These are phyloP conservation scores for Pammene fasciana DNA, from an alignment of 2,888 invertebrate species.

Conservation along the genomic window DNA sequence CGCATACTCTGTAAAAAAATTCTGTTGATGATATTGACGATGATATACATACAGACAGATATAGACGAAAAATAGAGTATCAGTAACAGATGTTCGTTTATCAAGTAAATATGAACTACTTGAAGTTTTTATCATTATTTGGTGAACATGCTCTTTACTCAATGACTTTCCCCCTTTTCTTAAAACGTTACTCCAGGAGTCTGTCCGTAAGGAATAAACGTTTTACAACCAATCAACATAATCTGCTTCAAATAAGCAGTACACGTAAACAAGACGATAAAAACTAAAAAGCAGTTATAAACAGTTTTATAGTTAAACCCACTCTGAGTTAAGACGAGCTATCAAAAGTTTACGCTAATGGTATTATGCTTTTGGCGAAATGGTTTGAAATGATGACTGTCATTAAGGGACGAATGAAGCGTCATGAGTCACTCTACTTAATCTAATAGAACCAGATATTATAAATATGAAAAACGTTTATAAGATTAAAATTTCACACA, in stretches of 20 bases:
- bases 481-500: too few relatives aligned
- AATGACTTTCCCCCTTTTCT: too few relatives aligned
- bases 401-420: slow-evolving; percentile 25
- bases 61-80: too few relatives aligned
- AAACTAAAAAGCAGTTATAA: slow-evolving; percentile 47
- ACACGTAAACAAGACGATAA: slow-evolving; percentile 42
- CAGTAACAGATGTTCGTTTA: too few relatives aligned
- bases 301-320: slow-evolving; percentile 46
- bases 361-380: slow-evolving; percentile 41
- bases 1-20: too few relatives aligned
- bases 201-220: slow-evolving; percentile 25
- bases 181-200: slow-evolving; percentile 1
- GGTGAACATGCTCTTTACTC: too few relatives aligned
- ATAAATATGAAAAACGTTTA: too few relatives aligned
- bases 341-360: slow-evolving; percentile 51
- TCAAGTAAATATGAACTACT: too few relatives aligned
- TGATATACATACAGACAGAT: too few relatives aligned
- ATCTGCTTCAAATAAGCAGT: slow-evolving; percentile 37
- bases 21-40: too few relatives aligned
- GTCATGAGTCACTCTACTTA: slow-evolving; percentile 27
- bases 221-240: slow-evolving; percentile 40
- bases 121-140: too few relatives aligned
- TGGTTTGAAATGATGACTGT: slow-evolving; percentile 34
- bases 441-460: not conserved
- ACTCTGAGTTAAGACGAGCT: slow-evolving; percentile 43